These are phyloP conservation scores for Thumatha senex DNA, from an alignment of 2,888 invertebrate genomes.

Conservation along the genomic window DNA sequence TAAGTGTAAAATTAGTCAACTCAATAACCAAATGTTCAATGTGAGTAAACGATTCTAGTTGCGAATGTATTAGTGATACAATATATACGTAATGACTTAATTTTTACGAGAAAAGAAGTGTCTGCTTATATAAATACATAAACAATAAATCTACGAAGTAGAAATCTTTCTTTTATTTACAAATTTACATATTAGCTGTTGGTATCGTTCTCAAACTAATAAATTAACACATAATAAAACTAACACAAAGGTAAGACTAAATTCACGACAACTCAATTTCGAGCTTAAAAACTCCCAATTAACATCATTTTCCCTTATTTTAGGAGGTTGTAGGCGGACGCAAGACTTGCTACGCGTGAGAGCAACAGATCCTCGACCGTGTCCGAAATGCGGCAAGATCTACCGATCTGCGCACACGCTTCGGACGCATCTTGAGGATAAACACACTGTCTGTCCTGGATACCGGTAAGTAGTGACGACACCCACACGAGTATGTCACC, in stretches of 20 bases:
- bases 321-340: constrained; percentile 88
- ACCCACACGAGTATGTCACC: neutral
- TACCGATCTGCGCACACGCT: constrained; percentile 96
- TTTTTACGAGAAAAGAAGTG: constrained; percentile 79
- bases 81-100: constrained; percentile 82
- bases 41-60: constrained; percentile 82
- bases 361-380: constrained; percentile 95
- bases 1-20: constrained; percentile 76
- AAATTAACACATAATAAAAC: constrained; percentile 18
- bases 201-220: constrained; percentile 22
- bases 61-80: constrained; percentile 82
- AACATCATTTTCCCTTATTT: constrained; percentile 16
- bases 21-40: constrained; percentile 82
- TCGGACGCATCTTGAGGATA: constrained; percentile 95
- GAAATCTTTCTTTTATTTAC: constrained; percentile 44
- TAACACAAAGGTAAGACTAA: constrained; percentile 36
- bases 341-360: constrained; percentile 93
- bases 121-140: constrained; percentile 80
- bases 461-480: constrained; percentile 79
- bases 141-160: constrained; percentile 82
- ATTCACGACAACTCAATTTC: constrained; percentile 8
- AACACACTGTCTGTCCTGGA: constrained; percentile 96
- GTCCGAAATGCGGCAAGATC: constrained; percentile 96
- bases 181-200: constrained; percentile 1
- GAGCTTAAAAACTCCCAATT: neutral